Percentiles rank a stretch among this genome's conserved stretches.
phyloP scores from a whole-genome alignment of 2,113 vertebrate species.

The Sterna hirundo region DNA sequence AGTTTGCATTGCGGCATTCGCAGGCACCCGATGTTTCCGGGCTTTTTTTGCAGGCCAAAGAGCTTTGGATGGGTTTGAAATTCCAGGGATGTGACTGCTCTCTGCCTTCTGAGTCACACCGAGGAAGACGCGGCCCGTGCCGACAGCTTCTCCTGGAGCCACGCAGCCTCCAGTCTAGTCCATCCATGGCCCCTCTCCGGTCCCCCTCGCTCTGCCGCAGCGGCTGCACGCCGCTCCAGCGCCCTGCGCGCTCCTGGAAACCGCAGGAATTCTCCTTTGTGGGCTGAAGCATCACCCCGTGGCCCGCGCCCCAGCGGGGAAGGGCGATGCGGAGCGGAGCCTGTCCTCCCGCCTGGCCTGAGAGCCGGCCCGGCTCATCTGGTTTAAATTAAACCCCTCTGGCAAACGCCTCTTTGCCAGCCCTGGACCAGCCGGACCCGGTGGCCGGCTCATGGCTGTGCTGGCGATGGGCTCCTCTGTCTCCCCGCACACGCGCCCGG shows the following conservation, averaged over 20 bases:
- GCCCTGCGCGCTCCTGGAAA: background rate
- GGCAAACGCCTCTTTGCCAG: background rate
- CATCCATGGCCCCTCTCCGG: rapidly evolving
- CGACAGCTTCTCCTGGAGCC: background rate
- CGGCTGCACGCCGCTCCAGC: rapidly evolving
- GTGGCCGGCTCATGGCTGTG: background rate
- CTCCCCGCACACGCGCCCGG: rapidly evolving
- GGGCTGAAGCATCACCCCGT: rapidly evolving
- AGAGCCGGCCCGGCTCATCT: background rate
- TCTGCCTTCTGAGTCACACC: background rate
- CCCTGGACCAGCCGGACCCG: background rate
- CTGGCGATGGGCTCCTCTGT: rapidly evolving
- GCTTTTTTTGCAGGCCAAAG: background rate
- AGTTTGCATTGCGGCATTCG: rapidly evolving
- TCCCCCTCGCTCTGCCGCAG: background rate
- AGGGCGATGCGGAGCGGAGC: background rate
- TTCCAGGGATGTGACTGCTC: background rate
- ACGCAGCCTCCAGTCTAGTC: background rate
- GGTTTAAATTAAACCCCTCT: background rate
- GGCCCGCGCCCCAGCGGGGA: rapidly evolving
- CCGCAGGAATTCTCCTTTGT: background rate
- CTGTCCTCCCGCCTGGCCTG: background rate
- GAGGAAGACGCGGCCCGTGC: background rate
- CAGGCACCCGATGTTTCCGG: background rate
- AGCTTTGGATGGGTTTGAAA: background rate